Evolutionary conservation across 2,888 invertebrate species (phyloP).

Genomic region (Lydus trimaculatus): DNA sequence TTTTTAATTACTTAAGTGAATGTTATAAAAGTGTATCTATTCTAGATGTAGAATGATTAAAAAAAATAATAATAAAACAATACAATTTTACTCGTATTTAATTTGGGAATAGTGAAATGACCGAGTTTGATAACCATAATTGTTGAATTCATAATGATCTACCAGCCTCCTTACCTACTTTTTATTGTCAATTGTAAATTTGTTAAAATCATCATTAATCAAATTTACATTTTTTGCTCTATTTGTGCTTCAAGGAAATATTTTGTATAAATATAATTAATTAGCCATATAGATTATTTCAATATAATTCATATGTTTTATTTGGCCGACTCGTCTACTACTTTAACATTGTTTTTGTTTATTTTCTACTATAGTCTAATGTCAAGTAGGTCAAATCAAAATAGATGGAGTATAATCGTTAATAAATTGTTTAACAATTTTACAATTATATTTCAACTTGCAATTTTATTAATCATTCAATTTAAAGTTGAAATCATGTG

Average conservation of each 20-base stretch:
- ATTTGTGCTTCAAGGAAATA: no score
- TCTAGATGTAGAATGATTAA: neutral
- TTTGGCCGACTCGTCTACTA: no score
- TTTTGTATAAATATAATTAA: no score
- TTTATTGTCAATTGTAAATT: neutral
- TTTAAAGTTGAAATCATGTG: neutral
- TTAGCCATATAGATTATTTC: no score
- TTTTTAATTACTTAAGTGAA: neutral
- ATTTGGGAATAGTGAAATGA: neutral
- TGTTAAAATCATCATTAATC: no score
- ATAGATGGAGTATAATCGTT: no score
- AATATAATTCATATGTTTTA: no score
- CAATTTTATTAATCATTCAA: neutral
- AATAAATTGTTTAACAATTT: neutral
- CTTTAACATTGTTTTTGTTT: no score
- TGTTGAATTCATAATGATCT: neutral
- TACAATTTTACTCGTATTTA: no score
- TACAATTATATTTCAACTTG: neutral
- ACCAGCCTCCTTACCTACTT: neutral
- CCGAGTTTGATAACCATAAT: conserved; percentile 1
- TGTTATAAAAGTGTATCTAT: neutral
- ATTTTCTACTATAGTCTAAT: no score
- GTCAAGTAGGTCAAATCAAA: no score
- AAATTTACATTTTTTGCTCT: no score
- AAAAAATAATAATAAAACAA: neutral